A percentile compares a stretch with the other conserved stretches of the same genome.
phyloP scores from a whole-genome alignment of 2,113 vertebrate genomes.

The Nibea albiflora region DNA sequence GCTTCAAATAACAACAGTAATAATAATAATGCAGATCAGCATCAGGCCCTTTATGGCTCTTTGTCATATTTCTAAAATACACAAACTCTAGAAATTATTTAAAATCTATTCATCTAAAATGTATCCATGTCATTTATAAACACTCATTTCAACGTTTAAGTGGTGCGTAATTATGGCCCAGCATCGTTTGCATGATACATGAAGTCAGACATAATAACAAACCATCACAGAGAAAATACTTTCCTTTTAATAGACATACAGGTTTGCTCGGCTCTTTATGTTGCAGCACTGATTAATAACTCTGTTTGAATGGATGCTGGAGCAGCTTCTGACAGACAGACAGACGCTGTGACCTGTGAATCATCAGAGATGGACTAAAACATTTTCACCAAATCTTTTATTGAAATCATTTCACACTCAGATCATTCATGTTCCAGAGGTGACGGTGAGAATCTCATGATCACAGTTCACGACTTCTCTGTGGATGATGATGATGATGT shows the following conservation, averaged over 20 bases:
- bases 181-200: background rate
- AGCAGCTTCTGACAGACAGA: background rate
- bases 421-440: constrained; percentile 17
- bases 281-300: background rate
- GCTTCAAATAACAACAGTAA: no score
- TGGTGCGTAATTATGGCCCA: background rate
- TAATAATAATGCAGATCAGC: background rate
- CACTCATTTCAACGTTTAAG: background rate
- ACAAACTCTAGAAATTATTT: background rate
- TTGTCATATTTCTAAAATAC: background rate
- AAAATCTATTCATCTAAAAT: background rate
- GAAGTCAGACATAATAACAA: background rate
- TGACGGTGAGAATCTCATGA: constrained; percentile 7
- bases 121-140: background rate
- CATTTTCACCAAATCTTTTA: constrained; percentile 41
- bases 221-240: no score
- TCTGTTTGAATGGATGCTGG: background rate
- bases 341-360: no score
- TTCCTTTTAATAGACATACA: background rate
- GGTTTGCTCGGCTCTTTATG: no score
- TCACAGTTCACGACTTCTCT: constrained; percentile 7
- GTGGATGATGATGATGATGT: constrained; percentile 14
- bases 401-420: constrained; percentile 40
- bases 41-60: background rate
- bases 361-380: background rate